Base-by-base conservation (phyloP, 53 echinoderm and acorn worm species). In the Antedon mediterranea region DNA sequence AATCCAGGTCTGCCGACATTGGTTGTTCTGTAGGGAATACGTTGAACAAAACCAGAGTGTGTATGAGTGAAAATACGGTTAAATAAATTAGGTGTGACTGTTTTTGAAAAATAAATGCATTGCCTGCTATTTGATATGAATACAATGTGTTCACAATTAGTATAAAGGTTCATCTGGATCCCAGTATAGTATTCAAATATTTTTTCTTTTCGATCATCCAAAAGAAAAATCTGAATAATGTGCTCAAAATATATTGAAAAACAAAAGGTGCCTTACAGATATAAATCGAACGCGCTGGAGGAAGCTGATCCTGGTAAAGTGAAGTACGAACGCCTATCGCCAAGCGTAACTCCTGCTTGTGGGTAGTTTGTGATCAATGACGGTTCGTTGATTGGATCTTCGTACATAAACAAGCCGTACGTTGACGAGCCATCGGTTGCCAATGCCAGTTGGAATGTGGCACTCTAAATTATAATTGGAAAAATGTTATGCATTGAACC, bases 371-470 rank as follows among this genome's bases (percentile, higher is more conserved):
- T 57, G 20, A 23, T 57, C 23, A 14, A 13, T 2, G 57, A 57
- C 3, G 57, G 57, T 57, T 15, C 57, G 3, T 18, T 2, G 23
- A 57, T 57, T 26, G 57, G 9, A 23, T 87, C 85, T 20, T 88
- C 87, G 28, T 93, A 93, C 41, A 91, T 78, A 82, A 83, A 93
- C 77, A 86, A 77, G 71, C 79, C 86, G 77, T 86, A 93, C 18
- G 90, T 80, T 41, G 82, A 82, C 33, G 77, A 79, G 5, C 86
- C 81, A 75, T 91, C 87, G 0, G 86, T 89, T 28, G 85, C 87
- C 3, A 93, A 31, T 30, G 90, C 85, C 43, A 86, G 82, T 83
- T 93, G 94, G 87, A 93, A 93, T 32, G 94, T 93, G 28, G 89
- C 84, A n/a, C 28, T 70, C 94, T 93, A 80, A 34, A 29, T 41